A percentile compares a stretch with the other conserved stretches of the same genome.
phyloP scores from a whole-genome alignment of 2,797 vertebrate species.

The Tokudaia muenninki region DNA sequence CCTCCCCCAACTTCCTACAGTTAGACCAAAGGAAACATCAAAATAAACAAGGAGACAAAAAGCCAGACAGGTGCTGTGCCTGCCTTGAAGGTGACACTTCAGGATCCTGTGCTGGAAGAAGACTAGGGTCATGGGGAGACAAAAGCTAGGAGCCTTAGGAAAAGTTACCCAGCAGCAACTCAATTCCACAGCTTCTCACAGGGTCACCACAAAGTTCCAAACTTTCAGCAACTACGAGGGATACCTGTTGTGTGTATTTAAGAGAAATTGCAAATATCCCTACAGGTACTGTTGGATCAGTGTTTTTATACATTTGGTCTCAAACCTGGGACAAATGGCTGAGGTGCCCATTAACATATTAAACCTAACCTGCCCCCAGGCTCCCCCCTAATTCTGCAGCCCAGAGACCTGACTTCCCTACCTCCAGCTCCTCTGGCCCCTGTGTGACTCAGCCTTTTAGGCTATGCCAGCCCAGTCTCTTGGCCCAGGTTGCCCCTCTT shows the following conservation, averaged over 20 bases:
- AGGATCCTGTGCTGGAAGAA: background rate
- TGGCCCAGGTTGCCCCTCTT: background rate
- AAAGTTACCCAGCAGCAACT: background rate
- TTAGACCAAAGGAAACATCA: background rate
- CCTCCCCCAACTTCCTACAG: background rate
- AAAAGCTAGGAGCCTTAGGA: background rate
- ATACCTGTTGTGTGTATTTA: background rate
- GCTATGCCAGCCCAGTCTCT: background rate
- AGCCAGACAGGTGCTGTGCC: background rate
- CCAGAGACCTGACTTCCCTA: background rate
- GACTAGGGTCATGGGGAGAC: background rate
- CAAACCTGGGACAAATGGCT: background rate
- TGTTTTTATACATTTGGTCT: background rate
- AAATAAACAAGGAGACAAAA: background rate
- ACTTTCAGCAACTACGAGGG: background rate
- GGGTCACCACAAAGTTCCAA: background rate
- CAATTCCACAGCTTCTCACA: background rate
- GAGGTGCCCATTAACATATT: background rate
- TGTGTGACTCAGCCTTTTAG: too few species aligned
- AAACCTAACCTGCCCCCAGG: background rate
- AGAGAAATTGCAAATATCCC: constrained; percentile 17
- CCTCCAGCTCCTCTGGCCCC: background rate
- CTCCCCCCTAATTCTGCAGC: background rate
- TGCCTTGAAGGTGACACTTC: background rate
- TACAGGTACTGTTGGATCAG: background rate